A percentile compares a stretch with the other conserved stretches of the same genome.
Evolutionary conservation across 2,888 invertebrate species (phyloP).

Genomic region (Helleia helle): DNA sequence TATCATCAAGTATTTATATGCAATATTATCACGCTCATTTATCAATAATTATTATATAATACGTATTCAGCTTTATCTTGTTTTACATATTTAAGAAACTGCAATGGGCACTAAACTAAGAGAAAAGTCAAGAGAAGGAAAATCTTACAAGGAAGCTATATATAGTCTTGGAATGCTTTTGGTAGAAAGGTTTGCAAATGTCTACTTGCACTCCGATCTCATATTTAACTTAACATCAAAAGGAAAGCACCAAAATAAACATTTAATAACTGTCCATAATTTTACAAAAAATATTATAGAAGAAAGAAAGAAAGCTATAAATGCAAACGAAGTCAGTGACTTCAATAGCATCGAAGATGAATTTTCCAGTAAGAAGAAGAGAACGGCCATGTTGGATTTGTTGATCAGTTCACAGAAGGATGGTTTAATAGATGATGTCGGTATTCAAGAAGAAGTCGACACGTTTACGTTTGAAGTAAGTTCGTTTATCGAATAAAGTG

Average conservation of each 20-base stretch:
- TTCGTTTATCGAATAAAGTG: too few species aligned
- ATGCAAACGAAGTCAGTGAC: conserved; percentile 21
- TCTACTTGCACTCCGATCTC: conserved; percentile 71
- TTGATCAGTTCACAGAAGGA: conserved; percentile 56
- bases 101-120: conserved; percentile 80
- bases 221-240: conserved; percentile 68
- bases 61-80: too few species aligned
- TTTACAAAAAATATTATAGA: conserved; percentile 35
- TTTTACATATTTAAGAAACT: conserved; percentile 70
- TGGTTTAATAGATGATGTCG: conserved; percentile 58
- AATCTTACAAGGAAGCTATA: conserved; percentile 74
- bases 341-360: conserved; percentile 22
- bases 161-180: conserved; percentile 53
- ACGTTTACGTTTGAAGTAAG: conserved; percentile 77
- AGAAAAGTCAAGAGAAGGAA: conserved; percentile 41
- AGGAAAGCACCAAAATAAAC: conserved; percentile 57
- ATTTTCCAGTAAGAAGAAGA: conserved; percentile 47
- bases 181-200: conserved; percentile 49
- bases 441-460: conserved; percentile 76
- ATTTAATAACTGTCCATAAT: conserved; percentile 41
- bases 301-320: conserved; percentile 33
- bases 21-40: too few species aligned
- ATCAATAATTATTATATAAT: too few species aligned
- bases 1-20: too few species aligned
- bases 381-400: conserved; percentile 70